phyloP scores from a whole-genome alignment of 2,888 invertebrate genomes.

The Thera obeliscata region DNA sequence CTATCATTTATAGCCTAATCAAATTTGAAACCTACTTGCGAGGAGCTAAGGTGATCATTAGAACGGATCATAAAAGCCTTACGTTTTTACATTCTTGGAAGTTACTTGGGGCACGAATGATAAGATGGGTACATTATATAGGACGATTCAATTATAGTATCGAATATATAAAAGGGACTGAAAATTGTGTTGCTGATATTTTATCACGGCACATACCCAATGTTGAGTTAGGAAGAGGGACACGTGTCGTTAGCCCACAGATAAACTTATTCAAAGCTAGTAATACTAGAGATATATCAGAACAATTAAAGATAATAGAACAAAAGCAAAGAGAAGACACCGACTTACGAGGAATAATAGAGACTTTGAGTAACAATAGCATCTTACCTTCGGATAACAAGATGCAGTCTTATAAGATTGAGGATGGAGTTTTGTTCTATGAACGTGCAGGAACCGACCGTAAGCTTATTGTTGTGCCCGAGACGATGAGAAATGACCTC shows the following conservation, averaged over 20 bases:
- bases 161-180: conserved; percentile 29
- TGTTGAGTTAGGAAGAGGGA: neutral
- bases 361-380: too few species aligned
- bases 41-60: conserved; percentile 40
- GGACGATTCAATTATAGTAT: conserved; percentile 41
- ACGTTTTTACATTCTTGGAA: conserved; percentile 41
- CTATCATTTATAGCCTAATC: conserved; percentile 38
- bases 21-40: conserved; percentile 46
- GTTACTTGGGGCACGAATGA: conserved; percentile 38
- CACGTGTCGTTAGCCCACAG: too few species aligned
- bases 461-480: conserved; percentile 5
- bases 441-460: too few species aligned
- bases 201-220: conserved; percentile 6
- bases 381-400: too few species aligned
- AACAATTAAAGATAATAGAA: too few species aligned
- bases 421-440: too few species aligned
- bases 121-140: conserved; percentile 40
- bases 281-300: too few species aligned
- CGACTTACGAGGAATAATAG: too few species aligned
- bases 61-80: conserved; percentile 42
- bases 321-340: too few species aligned
- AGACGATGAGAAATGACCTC: neutral
- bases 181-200: neutral
- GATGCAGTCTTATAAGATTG: too few species aligned
- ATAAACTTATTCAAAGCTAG: too few species aligned